Evolutionary conservation across 2,797 vertebrate species (phyloP), one percentile per base, ranked within the genome.

Genomic region (Okamejei kenojei): DNA sequence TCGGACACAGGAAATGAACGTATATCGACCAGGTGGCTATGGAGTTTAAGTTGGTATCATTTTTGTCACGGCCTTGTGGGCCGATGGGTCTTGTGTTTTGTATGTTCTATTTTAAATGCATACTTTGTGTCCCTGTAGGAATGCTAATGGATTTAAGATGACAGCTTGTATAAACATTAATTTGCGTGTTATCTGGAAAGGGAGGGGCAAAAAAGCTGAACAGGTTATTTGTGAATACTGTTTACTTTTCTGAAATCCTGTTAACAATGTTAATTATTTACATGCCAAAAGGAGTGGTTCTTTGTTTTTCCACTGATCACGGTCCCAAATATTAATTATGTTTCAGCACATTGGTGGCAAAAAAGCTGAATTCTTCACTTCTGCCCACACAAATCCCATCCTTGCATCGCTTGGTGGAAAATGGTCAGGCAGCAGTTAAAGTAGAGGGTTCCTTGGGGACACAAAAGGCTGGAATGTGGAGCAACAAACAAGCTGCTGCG

Each of bases 261-360:
- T 58, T 84, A 79, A 79, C 32, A 38, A 38, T 35, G 6, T 35
- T 79, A 84, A 61, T 84, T 84, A 58, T 61, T 84, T 84, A n/a
- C 81, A 61, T 84, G 15, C 54, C 81, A 61, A 84, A 84, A 84
- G 81, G 80, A 61, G 26, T 84, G 81, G 54, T 84, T 82, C 54
- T 10, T 84, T 15, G 19, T 54, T 45, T 84, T 29, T 29, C 2
- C 0, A 15, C 81, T 61, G 54, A 15, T 54, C 81, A 84, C 29
- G 54, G 54, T 61, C 54, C 58, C 81, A 84, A 82, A 54, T 84
- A 29, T 29, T 84, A 84, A 61, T 84, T 84, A 84, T 26, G 5
- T 61, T 84, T 84, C 81, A 11, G 23, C 45, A 26, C 6, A 73
- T 21, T 21, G 19, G 71, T 5, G 21, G 19, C 71, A 73, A 73